Base-by-base conservation (phyloP, 37 sponge, comb jelly and placozoan species). In the Aplysina aerophoba region DNA sequence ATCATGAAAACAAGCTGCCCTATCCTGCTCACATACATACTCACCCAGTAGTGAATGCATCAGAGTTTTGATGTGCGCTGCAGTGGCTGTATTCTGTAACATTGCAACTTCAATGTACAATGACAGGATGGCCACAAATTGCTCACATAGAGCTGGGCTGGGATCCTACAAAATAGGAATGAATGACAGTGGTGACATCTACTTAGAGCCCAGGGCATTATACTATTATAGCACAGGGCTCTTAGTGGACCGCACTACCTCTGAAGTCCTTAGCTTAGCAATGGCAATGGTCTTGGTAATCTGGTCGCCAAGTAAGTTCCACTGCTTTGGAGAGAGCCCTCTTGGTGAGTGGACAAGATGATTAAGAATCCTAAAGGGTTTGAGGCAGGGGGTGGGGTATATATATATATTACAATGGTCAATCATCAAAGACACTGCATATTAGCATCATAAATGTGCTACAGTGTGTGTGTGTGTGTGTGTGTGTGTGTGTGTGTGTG, bases 371-470 rank as follows among this genome's bases (percentile, higher is more conserved):
- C 71, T 69, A 30, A 17, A n/a, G 0, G 34, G 85, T 22, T 68
- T 24, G 54, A 72, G 8, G 65, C 80, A 27, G 35, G 90, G 74
- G 41, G 54, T n/a, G n/a, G n/a, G n/a, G n/a, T n/a, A n/a, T n/a
- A n/a, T n/a, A n/a, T n/a, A n/a, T n/a, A n/a, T n/a, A n/a, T n/a
- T n/a, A n/a, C n/a, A n/a, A n/a, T n/a, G n/a, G n/a, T n/a, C n/a
- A n/a, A n/a, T n/a, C n/a, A n/a, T n/a, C n/a, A 28, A 20, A 84
- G 2, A 36, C 31, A 21, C 78, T 91, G 22, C 28, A n/a, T 15
- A 58, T 80, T 36, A 80, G 66, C n/a, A 84, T 85, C 39, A 55
- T 11, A 25, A 54, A 75, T 50, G 53, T 94, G 55, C 31, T 60
- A 36, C 78, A 78, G 60, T 82, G 55, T 59, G 59, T 59, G 15